Base-by-base conservation (phyloP, 2,797 vertebrate species). In the Malurus leucopterus region DNA sequence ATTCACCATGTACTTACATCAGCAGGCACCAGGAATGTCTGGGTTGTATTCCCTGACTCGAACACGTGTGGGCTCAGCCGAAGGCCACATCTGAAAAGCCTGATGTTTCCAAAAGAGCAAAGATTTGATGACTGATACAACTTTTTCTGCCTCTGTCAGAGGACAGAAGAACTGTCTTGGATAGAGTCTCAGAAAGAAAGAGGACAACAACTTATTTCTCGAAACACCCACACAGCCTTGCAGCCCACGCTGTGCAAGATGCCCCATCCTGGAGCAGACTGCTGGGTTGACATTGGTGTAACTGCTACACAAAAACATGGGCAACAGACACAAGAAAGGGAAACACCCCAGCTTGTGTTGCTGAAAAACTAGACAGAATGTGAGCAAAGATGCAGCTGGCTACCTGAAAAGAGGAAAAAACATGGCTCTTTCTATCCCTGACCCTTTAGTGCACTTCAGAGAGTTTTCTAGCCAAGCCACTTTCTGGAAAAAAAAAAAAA, bases 1-100 rank as follows among this genome's bases (percentile, higher is more conserved):
- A 21, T 64, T 92, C 53, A 67, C n/a, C 22, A 72, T 63, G 23
- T 85, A 81, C 85, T 92, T 72, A 80, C 69, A 75, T 55, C 82
- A 89, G 40, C 53, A 47, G 21, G 15, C 22, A 10, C 29, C 24
- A 65, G 49, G 58, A 94, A 74, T 14, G 40, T 50, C 53, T 92
- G 2, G 0, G 34, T 49, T 79, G 64, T 24, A 29, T 57, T 86
- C 46, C 57, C 44, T 0, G 0, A 21, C 49, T 76, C 54, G 23
- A 77, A 68, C 34, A 81, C n/a, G 24, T 4, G 34, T 63, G 65
- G 46, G 55, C 69, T 77, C 49, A 80, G 51, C 46, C 55, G 70
- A 90, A 84, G 27, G 29, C 21, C 41, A 43, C 20, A 36, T 72
- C 41, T 63, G 65, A 83, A 78, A 85, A 85, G 20, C 22, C 53